phyloP scores from a whole-genome alignment of 2,797 vertebrate genomes.

The Thripadectes ignobilis region DNA sequence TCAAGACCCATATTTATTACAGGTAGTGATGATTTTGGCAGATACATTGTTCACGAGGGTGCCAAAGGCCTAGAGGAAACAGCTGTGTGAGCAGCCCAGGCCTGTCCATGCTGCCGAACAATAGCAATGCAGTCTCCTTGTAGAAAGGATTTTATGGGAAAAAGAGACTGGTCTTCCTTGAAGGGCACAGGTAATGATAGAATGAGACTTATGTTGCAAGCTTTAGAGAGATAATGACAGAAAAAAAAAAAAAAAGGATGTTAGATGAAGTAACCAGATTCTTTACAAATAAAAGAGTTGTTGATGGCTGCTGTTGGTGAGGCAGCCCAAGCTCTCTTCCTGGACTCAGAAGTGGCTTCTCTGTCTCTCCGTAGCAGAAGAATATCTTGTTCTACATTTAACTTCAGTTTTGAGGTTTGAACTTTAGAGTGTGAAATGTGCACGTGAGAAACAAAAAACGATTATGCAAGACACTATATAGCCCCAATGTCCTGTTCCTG shows the following conservation, averaged over 20 bases:
- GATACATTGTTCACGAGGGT: background rate
- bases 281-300: background rate
- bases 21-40: constrained; percentile 46
- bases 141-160: background rate
- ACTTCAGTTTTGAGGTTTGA: background rate
- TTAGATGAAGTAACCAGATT: background rate
- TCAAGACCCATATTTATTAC: constrained; percentile 24
- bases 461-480: background rate
- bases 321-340: background rate
- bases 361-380: background rate
- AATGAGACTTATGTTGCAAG: background rate
- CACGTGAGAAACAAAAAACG: background rate
- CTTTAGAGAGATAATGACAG: background rate
- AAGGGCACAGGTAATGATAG: background rate
- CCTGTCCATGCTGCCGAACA: background rate
- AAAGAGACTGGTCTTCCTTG: background rate
- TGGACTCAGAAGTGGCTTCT: background rate
- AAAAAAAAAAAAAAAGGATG: background rate
- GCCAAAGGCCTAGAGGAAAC: constrained; percentile 48
- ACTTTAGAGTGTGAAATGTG: background rate
- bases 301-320: background rate
- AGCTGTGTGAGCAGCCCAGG: background rate
- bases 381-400: background rate
- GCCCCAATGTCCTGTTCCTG: background rate
- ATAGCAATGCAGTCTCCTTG: background rate